Base-by-base conservation (phyloP, 2,797 vertebrate genomes). In the Neomorphus geoffroyi region DNA sequence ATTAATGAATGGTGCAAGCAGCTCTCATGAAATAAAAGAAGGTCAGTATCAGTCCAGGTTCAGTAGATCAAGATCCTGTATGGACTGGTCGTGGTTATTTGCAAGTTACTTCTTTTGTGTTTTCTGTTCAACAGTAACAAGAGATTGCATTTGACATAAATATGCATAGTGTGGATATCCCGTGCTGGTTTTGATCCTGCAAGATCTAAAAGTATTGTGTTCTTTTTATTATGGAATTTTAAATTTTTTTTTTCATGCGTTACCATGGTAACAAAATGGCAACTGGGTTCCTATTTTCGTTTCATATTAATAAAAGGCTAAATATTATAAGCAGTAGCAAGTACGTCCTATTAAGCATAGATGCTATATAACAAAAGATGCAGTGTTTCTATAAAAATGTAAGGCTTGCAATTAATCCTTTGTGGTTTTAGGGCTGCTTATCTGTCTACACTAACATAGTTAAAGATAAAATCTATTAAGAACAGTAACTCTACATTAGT, bases 201-300 rank as follows among this genome's bases (percentile, higher is more conserved):
- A 72, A 86, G 71, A 91, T 77, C 86, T 94, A 61, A 85, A 95
- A 78, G 50, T 81, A 37, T 82, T 67, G 18, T 91, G n/a, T 84
- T 95, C 54, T 79, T 96, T n/a, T 96, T 35, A 83, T 93, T 94
- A 74, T 50, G 54, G 81, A 92, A 95, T 86, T 58, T 66, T 61
- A 88, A 89, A 74, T 81, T 64, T 32, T 71, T 85, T 92, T 95
- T 95, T 91, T 78, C 43, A 51, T 67, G 24, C 0, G 30, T 96
- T 97, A 62, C 95, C 67, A 81, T 94, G 69, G 97, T 74, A 94
- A 96, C 92, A 90, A 96, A 96, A 92, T 77, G 41, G 86, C 82
- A 95, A 91, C 78, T 92, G 73, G 24, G 33, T 90, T 97, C 83
- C 83, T 77, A 80, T 97, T 79, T 96, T 93, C 71, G 79, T 65